phyloP scores from a whole-genome alignment of 2,797 vertebrate species.

The Ctenochaetus hawaiiensis region DNA sequence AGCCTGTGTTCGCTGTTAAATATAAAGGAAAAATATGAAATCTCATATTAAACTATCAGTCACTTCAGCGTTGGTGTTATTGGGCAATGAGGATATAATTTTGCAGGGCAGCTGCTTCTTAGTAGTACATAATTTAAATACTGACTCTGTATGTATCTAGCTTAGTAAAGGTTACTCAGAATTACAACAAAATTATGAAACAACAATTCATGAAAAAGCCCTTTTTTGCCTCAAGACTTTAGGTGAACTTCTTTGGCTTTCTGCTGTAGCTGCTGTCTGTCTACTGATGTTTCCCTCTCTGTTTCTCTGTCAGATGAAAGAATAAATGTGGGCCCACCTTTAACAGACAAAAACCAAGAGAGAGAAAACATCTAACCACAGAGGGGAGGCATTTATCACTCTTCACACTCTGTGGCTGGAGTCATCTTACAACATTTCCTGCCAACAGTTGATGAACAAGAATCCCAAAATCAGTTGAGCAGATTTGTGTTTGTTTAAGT shows the following conservation, averaged over 20 bases:
- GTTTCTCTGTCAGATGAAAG: background rate
- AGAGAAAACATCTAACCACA: background rate
- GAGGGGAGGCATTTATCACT: background rate
- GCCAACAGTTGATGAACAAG: constrained; percentile 12
- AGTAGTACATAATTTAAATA: background rate
- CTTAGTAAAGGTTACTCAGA: background rate
- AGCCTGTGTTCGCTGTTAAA: background rate
- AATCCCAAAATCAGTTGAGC: background rate
- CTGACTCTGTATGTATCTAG: background rate
- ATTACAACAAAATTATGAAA: background rate
- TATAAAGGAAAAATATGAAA: background rate
- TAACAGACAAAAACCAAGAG: background rate
- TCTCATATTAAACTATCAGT: background rate
- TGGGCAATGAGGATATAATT: too few relatives aligned
- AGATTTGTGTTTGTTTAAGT: background rate
- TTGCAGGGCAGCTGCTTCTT: background rate
- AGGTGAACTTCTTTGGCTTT: background rate
- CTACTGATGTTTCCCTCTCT: background rate
- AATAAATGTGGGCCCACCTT: background rate
- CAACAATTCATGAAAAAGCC: background rate
- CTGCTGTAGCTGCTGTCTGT: background rate
- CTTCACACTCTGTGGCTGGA: constrained; percentile 10
- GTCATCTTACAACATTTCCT: constrained; percentile 40
- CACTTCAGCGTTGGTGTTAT: too few relatives aligned
- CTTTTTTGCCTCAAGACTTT: background rate